phyloP scores from a whole-genome alignment of 2,113 vertebrate species.

The Eclectus roratus region DNA sequence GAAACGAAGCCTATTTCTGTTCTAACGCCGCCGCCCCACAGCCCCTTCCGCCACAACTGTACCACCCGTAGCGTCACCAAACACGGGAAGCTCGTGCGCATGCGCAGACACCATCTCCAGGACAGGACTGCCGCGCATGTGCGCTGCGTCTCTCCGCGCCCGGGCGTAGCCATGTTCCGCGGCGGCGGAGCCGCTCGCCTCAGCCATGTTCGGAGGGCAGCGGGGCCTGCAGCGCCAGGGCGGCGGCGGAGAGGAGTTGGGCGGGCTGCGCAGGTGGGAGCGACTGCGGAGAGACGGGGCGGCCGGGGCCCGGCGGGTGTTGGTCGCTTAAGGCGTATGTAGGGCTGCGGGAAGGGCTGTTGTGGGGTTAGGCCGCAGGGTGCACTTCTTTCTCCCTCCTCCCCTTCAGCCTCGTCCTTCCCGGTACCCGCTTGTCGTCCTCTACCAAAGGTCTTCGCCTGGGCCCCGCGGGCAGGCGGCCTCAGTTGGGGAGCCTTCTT shows the following conservation, averaged over 20 bases:
- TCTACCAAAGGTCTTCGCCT: accelerated
- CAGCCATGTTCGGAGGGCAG: not conserved
- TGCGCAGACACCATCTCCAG: not conserved
- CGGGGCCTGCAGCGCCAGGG: too few species aligned
- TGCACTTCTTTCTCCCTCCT: not conserved
- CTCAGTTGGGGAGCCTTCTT: not conserved
- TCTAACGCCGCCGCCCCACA: not conserved
- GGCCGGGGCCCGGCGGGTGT: accelerated
- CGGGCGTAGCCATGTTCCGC: not conserved
- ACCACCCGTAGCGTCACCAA: accelerated
- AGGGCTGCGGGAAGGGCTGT: not conserved
- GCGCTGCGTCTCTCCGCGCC: not conserved
- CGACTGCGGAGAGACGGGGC: not conserved
- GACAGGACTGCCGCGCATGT: not conserved
- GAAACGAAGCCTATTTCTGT: accelerated
- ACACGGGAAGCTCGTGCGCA: not conserved
- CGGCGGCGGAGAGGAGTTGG: not conserved
- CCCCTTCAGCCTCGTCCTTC: too few species aligned
- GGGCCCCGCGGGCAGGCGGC: not conserved
- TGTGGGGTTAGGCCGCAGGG: not conserved
- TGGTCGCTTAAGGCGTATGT: too few species aligned
- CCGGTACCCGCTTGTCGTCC: not conserved
- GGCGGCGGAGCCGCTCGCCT: accelerated
- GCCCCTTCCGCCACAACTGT: accelerated
- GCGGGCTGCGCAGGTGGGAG: not conserved